A percentile compares a stretch with the other conserved stretches of the same genome.
Evolutionary conservation across 1,140 invertebrate species (phyloP).

Genomic region (Anadara kagoshimensis): DNA sequence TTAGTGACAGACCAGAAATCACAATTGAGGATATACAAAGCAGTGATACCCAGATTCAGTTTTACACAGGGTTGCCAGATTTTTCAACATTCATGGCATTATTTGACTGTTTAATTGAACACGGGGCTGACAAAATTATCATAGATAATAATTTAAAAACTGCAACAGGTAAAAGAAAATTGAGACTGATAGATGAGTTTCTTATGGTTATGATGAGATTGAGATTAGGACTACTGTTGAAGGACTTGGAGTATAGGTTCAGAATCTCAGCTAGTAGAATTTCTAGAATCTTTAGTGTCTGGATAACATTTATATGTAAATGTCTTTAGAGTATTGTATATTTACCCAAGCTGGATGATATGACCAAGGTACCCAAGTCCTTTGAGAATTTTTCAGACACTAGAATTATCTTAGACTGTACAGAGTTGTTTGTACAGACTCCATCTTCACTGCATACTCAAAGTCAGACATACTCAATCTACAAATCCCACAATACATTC

Average conservation of each 20-base stretch:
- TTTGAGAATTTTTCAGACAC: slow-evolving; percentile 37
- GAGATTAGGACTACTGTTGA: slow-evolving; percentile 30
- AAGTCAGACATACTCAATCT: slow-evolving; percentile 31
- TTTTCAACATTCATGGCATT: slow-evolving; percentile 1
- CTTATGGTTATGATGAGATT: slow-evolving; percentile 23
- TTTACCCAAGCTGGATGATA: slow-evolving; percentile 15
- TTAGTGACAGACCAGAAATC: slow-evolving; percentile 2
- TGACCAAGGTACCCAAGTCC: slow-evolving; percentile 22
- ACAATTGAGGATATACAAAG: background rate
- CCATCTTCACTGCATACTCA: slow-evolving; percentile 40
- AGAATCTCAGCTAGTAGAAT: slow-evolving; percentile 26
- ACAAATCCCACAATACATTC: slow-evolving; percentile 43
- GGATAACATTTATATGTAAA: slow-evolving; percentile 27
- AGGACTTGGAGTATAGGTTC: slow-evolving; percentile 38
- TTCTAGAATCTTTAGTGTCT: slow-evolving; percentile 31
- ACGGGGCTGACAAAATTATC: slow-evolving; percentile 1
- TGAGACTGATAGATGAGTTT: slow-evolving; percentile 16
- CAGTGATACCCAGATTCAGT: background rate
- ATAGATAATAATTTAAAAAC: background rate
- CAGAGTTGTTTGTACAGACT: slow-evolving; percentile 46
- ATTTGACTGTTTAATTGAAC: background rate
- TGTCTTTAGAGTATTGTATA: slow-evolving; percentile 25
- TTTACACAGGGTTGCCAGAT: slow-evolving; percentile 21
- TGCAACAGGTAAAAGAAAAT: background rate
- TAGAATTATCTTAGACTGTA: slow-evolving; percentile 39